A percentile compares a stretch with the other conserved stretches of the same genome.
Conservation (phyloP, 1,140 invertebrate species). For the Neodiprion virginianus region DNA sequence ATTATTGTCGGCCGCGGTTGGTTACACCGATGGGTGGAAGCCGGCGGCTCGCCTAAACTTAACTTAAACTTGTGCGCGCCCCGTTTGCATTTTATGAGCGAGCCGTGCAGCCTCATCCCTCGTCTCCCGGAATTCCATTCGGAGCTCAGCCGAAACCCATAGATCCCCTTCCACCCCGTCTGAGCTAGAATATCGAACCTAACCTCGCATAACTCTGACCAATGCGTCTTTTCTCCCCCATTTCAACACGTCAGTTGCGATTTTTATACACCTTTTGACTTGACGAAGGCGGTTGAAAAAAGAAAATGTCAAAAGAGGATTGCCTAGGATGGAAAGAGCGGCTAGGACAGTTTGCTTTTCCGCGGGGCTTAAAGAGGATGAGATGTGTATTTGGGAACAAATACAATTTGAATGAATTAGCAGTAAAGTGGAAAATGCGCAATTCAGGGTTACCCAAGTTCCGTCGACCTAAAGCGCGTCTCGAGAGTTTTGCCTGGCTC, state of each 20-base stretch:
- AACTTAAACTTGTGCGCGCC: slow-evolving; percentile 51
- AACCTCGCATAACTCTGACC: slow-evolving; percentile 23
- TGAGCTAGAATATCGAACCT: slow-evolving; percentile 2
- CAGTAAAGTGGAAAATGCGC: slow-evolving; percentile 53
- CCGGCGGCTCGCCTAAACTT: slow-evolving; percentile 45
- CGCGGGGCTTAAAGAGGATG: slow-evolving; percentile 24
- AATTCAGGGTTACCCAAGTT: slow-evolving; percentile 40
- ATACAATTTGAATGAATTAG: slow-evolving; percentile 61
- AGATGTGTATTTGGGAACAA: slow-evolving; percentile 52
- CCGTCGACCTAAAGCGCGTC: slow-evolving; percentile 21
- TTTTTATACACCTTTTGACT: too few species aligned
- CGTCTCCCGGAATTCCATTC: slow-evolving; percentile 35
- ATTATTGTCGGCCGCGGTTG: slow-evolving; percentile 51
- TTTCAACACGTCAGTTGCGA: too few species aligned
- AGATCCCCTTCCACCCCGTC: slow-evolving; percentile 33
- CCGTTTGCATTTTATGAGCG: slow-evolving; percentile 55
- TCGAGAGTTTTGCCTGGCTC: slow-evolving; percentile 16
- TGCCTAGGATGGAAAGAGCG: slow-evolving; percentile 21
- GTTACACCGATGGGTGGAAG: slow-evolving; percentile 23
- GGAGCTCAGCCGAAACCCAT: slow-evolving; percentile 44
- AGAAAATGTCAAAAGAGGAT: not conserved
- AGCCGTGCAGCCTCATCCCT: slow-evolving; percentile 36
- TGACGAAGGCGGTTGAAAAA: not conserved
- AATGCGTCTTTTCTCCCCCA: slow-evolving; percentile 8
- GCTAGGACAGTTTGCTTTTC: slow-evolving; percentile 3